Evolutionary conservation across 2,113 vertebrate species (phyloP).

Genomic region (Rhea americana): DNA sequence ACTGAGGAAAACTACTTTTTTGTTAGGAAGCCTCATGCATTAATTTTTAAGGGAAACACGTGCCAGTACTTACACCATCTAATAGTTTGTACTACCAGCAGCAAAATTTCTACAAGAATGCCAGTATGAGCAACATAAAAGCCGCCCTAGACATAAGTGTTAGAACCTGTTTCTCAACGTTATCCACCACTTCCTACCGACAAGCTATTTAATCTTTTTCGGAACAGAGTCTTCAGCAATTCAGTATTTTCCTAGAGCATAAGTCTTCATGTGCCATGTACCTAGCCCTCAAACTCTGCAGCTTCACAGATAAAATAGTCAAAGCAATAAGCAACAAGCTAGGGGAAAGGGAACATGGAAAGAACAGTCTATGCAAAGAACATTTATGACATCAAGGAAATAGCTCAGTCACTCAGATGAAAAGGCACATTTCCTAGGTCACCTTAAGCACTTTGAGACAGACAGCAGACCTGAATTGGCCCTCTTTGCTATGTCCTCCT

Average conservation of each 20-base stretch:
- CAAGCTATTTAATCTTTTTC: background rate
- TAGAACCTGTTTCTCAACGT: background rate
- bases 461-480: background rate
- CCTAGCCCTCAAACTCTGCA: background rate
- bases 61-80: background rate
- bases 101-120: background rate
- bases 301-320: background rate
- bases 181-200: background rate
- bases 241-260: fast-evolving
- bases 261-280: background rate
- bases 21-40: background rate
- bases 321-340: background rate
- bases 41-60: background rate
- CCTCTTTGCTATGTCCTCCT: background rate
- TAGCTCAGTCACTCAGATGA: background rate
- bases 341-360: background rate
- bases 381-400: background rate
- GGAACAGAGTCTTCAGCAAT: background rate
- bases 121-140: background rate
- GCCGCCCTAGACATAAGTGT: background rate
- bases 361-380: background rate
- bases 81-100: background rate
- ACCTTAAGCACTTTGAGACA: background rate
- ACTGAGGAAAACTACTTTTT: background rate
- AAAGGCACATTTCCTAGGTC: background rate